These are phyloP conservation scores for Nasonia giraulti DNA, from an alignment of 1,140 invertebrate species.

Conservation along the genomic window DNA sequence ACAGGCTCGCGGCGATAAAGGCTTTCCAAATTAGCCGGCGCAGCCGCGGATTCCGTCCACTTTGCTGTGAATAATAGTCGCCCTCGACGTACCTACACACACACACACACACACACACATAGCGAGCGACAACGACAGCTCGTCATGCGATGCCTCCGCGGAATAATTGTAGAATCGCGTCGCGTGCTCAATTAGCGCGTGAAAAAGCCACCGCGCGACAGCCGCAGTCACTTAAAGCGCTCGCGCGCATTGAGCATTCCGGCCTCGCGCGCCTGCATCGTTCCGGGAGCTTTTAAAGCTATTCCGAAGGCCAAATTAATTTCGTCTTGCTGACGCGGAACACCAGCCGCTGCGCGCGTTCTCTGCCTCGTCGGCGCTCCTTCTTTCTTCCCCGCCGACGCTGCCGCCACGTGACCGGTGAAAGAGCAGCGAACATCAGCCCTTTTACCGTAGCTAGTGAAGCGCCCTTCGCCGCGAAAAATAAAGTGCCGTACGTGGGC, in stretches of 20 bases:
- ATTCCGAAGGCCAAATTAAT: slow-evolving; percentile 43
- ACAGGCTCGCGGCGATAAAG: too few species aligned
- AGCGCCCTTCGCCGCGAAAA: background rate
- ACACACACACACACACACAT: too few species aligned
- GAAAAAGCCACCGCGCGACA: slow-evolving; percentile 9
- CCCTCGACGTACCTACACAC: too few species aligned
- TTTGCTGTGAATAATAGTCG: too few species aligned
- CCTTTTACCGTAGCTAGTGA: background rate
- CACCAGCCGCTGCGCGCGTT: background rate
- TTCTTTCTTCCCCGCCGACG: too few species aligned
- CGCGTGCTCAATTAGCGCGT: slow-evolving; percentile 23
- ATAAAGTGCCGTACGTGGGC: background rate
- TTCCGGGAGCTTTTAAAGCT: slow-evolving; percentile 31
- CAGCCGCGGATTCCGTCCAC: too few species aligned
- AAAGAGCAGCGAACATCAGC: background rate
- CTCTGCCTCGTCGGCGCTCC: too few species aligned
- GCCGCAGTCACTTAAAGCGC: background rate
- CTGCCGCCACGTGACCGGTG: background rate
- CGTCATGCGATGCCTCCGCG: background rate
- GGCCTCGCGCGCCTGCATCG: slow-evolving; percentile 11
- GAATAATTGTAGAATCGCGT: slow-evolving; percentile 16
- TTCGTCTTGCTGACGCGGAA: slow-evolving; percentile 15
- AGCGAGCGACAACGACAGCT: background rate
- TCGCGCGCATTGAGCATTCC: slow-evolving; percentile 14
- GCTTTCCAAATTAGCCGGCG: too few species aligned